Evolutionary conservation across 2,888 invertebrate genomes (phyloP), one percentile per base, ranked within the genome.

Genomic region (Adelphocoris suturalis): DNA sequence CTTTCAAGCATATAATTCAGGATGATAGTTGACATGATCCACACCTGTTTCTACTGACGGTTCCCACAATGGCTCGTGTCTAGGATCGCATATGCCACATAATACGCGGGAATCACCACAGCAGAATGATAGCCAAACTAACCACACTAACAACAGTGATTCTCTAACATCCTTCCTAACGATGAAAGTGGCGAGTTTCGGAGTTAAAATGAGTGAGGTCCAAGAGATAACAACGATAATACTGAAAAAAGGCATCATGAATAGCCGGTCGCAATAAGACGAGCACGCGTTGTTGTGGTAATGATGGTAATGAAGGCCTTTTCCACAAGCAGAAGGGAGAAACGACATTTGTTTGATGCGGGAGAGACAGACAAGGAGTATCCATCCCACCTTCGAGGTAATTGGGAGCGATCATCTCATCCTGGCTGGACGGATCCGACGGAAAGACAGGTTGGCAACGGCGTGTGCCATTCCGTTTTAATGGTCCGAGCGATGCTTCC

Each of bases 361-460:
- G 52, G 52, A 23, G 48, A 52, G 82, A 52, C 47, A 55, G 47
- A 27, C 27, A 19, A 82, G 47, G 23, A 27, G 37, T 28, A 47
- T 82, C 52, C 82, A 19, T 52, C n/a, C 81, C 81, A 23, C 12
- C 47, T 82, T 82, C 13, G 82, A 82, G 13, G 82, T 27, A 82
- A 52, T 82, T 82, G 82, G 27, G 27, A 47, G 23, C 47, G 27
- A 27, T 48, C 48, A 52, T 82, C 48, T 46, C 48, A 52, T 82
- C 48, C 80, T 19, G 28, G n/a, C 12, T 19, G 68, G 68, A 68
- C 68, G 68, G 27, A n/a, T n/a, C n/a, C 16, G 57, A 68, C 68
- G 82, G 47, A 55, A 82, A 52, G 85, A 85, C 85, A 85, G 85
- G 85, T 85, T 85, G 85, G 37, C 55, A 85, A 61, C 85, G 85